Conservation (phyloP, 2,113 vertebrate genomes). For the Panthera tigris region DNA sequence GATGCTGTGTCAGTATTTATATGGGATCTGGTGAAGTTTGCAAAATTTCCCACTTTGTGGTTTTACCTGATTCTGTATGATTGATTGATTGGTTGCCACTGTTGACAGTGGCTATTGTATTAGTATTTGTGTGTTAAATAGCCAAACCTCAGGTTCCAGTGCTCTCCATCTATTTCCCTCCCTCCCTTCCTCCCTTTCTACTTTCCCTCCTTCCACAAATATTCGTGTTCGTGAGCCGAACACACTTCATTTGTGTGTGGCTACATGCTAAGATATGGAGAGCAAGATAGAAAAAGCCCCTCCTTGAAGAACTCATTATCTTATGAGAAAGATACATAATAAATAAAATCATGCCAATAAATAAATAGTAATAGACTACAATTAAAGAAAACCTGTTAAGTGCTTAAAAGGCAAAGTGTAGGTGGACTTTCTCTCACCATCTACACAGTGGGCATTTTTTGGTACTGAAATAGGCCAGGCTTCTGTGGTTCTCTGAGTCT, state of each 20-base stretch:
- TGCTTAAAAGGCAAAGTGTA: neutral
- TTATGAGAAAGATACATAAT: neutral
- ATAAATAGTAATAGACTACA: neutral
- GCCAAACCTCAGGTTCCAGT: neutral
- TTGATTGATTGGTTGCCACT: neutral
- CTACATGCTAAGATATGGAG: neutral
- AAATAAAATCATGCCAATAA: neutral
- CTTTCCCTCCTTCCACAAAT: neutral
- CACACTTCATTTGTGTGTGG: neutral
- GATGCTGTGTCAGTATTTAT: neutral
- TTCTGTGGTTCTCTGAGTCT: neutral
- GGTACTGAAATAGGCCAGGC: neutral
- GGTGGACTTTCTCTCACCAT: neutral
- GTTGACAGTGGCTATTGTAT: neutral
- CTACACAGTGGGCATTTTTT: neutral
- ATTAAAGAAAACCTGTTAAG: neutral
- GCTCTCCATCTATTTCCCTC: neutral
- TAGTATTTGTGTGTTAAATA: neutral
- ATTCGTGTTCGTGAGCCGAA: neutral
- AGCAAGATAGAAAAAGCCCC: neutral
- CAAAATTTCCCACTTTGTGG: neutral
- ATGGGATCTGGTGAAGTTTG: neutral
- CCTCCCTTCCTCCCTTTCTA: rapidly evolving
- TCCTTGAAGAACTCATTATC: neutral
- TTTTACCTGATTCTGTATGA: neutral